Base-by-base conservation (phyloP, 2,797 vertebrate genomes). In the Epinephelus awoara region DNA sequence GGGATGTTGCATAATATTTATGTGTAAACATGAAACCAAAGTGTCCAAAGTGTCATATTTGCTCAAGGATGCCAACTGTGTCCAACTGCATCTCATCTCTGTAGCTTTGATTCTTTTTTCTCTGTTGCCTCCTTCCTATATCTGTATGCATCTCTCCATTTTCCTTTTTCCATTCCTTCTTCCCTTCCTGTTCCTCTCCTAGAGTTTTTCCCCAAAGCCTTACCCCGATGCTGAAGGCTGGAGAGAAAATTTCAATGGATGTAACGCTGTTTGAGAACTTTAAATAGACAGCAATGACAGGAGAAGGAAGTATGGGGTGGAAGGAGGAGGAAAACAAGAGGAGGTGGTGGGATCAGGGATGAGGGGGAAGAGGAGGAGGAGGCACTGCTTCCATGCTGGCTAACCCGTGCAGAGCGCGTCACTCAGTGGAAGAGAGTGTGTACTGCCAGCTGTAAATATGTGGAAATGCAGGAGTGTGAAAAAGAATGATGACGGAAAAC, bases 211-310 rank as follows among this genome's bases (percentile, higher is more conserved):
- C 55, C 52, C 50, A 27, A 34, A 64, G 59, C 70, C 54, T 42
- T n/a, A 23, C 50, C 40, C 8, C 21, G 0, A 14, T 11, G 54
- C 12, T 29, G 23, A 17, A 44, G 13, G 65, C 54, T 46, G 49
- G 29, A 71, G 50, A 71, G 49, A 67, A 76, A 46, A 61, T 25
- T 73, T 54, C 62, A 29, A 23, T 74, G 63, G 67, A 74, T 75
- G 85, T 62, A 77, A 78, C 72, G 47, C 7, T 34, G 34, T 34
- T 34, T 34, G 58, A 64, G 56, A 25, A 80, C 86, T 91, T 90
- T 87, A 89, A 92, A 92, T 85, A 89, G 81, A 81, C 70, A 3
- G 49, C 18, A 58, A 40, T 34, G 61, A 61, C 38, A 34, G 38
- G 49, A 61, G 67, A 57, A 61, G 64, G 19, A 10, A 58, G 47